Conservation (phyloP, 2,797 vertebrate genomes). For the Amazona ochrocephala region DNA sequence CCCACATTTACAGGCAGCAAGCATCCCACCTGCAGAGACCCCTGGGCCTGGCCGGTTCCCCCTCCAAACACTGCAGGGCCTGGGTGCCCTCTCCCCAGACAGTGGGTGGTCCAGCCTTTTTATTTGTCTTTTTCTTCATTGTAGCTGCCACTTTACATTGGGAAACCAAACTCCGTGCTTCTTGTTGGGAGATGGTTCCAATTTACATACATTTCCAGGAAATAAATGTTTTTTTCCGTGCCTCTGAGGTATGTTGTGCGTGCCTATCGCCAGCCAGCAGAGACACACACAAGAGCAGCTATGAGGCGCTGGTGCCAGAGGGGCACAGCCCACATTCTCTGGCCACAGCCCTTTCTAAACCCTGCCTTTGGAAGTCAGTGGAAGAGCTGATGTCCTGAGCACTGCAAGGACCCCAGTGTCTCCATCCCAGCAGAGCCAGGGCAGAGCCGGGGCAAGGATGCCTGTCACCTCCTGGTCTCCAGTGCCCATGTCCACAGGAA, state of each 20-base stretch:
- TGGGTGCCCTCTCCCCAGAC: background rate
- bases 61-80: background rate
- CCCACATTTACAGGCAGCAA: slow-evolving; percentile 10
- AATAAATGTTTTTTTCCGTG: background rate
- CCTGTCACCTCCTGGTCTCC: background rate
- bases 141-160: background rate
- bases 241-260: background rate
- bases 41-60: background rate
- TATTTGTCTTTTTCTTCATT: slow-evolving; percentile 9
- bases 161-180: slow-evolving; percentile 13
- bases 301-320: rapidly evolving
- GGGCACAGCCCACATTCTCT: background rate
- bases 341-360: background rate
- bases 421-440: background rate
- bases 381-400: background rate
- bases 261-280: background rate
- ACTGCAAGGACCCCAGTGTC: background rate
- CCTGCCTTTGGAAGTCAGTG: background rate
- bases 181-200: slow-evolving; percentile 10
- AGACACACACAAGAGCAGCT: background rate
- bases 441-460: background rate
- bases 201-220: slow-evolving; percentile 40
- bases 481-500: rapidly evolving
- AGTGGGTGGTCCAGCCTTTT: slow-evolving; percentile 50
- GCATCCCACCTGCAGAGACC: slow-evolving; percentile 32